Conservation (phyloP, 2,888 invertebrate species). For the Mesodorylaimus sp. region DNA sequence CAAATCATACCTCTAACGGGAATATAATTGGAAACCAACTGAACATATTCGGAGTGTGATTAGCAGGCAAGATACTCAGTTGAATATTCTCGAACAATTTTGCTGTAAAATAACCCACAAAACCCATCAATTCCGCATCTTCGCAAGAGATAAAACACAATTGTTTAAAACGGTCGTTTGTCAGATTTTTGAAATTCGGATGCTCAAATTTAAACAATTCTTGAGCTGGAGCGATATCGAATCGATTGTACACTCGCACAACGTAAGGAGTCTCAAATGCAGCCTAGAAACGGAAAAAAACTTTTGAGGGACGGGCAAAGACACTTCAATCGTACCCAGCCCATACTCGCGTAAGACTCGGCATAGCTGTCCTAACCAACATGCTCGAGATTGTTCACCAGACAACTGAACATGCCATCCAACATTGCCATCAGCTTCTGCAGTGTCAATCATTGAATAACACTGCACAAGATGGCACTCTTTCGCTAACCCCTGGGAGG, state of each 20-base stretch:
- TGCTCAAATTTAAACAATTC: conserved; percentile 69
- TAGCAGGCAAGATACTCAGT: conserved; percentile 73
- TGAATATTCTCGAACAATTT: conserved; percentile 60
- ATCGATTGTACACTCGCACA: conserved; percentile 67
- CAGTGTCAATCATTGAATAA: no score
- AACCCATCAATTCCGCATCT: conserved; percentile 70
- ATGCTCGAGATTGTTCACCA: no score
- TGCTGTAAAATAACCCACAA: conserved; percentile 86
- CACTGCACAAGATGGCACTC: no score
- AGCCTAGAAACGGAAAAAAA: no score
- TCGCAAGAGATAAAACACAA: conserved; percentile 50
- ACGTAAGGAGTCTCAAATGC: conserved; percentile 71
- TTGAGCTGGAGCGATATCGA: conserved; percentile 53
- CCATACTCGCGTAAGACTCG: no score
- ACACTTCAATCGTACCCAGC: no score
- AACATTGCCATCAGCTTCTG: no score
- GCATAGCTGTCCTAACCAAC: no score
- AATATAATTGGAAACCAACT: conserved; percentile 96
- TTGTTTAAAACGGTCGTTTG: conserved; percentile 51
- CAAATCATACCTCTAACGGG: conserved; percentile 42
- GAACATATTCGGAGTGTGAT: conserved; percentile 76
- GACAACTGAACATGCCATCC: no score
- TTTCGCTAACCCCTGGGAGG: no score
- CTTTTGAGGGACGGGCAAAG: no score
- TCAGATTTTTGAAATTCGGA: conserved; percentile 49